These are phyloP conservation scores for Linnaemya vulpina DNA, from an alignment of 2,888 invertebrate genomes.

Conservation along the genomic window DNA sequence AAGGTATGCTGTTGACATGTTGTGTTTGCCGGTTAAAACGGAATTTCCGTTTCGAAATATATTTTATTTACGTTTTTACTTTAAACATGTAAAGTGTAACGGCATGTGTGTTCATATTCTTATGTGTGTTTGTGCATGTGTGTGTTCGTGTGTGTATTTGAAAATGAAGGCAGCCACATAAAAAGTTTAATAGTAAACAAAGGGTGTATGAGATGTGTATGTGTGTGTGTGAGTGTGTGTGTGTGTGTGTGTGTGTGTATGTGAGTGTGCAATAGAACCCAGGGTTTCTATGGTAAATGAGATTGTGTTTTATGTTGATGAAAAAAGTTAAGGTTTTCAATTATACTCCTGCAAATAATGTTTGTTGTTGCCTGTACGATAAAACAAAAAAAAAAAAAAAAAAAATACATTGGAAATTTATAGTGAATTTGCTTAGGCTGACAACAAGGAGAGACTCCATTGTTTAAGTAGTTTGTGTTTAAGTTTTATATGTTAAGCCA, in stretches of 20 bases:
- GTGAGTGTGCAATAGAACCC: neutral
- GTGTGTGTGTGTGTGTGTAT: neutral
- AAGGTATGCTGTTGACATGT: neutral
- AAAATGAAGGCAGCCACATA: neutral
- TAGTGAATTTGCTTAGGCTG: conserved; percentile 36
- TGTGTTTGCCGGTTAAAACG: conserved; percentile 8
- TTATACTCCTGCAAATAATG: conserved; percentile 29
- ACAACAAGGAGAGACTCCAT: neutral
- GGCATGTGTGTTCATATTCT: neutral
- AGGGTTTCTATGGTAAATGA: neutral
- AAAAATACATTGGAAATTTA: conserved; percentile 9
- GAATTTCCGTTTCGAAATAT: conserved; percentile 35
- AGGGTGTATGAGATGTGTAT: neutral
- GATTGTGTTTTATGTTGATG: conserved; percentile 7
- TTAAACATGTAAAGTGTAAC: conserved; percentile 15
- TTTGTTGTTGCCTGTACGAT: conserved; percentile 6
- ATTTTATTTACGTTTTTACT: conserved; percentile 46
- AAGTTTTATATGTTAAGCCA: neutral
- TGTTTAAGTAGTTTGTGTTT: neutral
- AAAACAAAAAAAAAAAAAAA: conserved; percentile 6
- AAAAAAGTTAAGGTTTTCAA: conserved; percentile 36
- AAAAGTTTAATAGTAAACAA: neutral
- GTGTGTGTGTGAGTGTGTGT: neutral
- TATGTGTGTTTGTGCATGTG: neutral
- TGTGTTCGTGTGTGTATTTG: neutral